These are phyloP conservation scores for Malaclemys terrapin DNA, from an alignment of 2,113 vertebrate genomes.

Conservation along the genomic window DNA sequence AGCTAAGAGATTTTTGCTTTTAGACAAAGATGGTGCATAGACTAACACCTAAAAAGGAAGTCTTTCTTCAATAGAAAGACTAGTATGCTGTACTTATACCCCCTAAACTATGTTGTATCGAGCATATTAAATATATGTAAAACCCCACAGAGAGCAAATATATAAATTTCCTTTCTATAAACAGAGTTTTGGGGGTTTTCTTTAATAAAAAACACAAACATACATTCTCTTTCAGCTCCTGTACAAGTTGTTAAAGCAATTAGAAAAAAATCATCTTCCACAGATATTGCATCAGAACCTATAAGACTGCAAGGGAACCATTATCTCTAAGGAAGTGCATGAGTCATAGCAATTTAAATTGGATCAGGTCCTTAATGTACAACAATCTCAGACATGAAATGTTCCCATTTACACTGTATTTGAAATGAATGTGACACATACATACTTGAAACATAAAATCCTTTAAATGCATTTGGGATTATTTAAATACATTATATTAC, in stretches of 20 bases:
- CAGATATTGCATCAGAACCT: neutral
- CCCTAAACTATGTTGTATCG: neutral
- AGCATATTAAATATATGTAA: neutral
- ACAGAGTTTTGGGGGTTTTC: neutral
- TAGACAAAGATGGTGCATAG: neutral
- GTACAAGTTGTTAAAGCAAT: neutral
- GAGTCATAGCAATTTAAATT: conserved; percentile 7
- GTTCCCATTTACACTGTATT: neutral
- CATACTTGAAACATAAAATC: neutral
- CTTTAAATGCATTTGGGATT: rapidly evolving
- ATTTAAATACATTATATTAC: neutral
- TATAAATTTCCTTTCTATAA: neutral
- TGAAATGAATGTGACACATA: neutral
- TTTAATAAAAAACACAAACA: neutral
- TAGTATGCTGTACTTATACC: conserved; percentile 16
- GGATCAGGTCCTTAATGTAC: neutral
- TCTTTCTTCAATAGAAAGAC: neutral
- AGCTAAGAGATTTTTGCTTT: neutral
- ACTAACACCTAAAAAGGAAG: conserved; percentile 24
- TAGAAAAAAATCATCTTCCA: neutral
- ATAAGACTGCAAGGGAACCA: neutral
- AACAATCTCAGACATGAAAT: neutral
- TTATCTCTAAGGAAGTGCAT: neutral
- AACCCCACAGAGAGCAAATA: neutral
- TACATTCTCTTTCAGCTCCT: neutral